phyloP scores from a whole-genome alignment of 92 coral and sea anemone species.

The Epizoanthus stellaris region DNA sequence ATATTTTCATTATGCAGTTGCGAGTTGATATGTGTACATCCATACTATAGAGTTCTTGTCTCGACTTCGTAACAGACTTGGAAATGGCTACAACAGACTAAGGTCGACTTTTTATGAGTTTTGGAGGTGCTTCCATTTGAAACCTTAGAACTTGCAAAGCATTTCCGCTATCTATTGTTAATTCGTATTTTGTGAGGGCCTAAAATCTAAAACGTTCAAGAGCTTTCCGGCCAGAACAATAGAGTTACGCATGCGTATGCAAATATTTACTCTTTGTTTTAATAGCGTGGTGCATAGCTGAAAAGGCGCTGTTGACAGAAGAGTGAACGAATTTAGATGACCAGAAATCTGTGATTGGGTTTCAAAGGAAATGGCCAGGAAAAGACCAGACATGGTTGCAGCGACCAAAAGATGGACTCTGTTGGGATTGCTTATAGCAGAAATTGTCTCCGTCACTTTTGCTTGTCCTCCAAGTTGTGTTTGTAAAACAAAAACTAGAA shows the following conservation, averaged over 20 bases:
- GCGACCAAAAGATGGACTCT: constrained; percentile 15
- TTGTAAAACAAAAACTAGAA: not conserved
- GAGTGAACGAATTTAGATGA: constrained; percentile 39
- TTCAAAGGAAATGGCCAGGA: constrained; percentile 16
- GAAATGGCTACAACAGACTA: not conserved
- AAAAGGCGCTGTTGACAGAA: constrained; percentile 36
- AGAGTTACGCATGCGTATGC: constrained; percentile 48
- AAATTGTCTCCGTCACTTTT: not conserved
- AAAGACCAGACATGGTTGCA: constrained; percentile 20
- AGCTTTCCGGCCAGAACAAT: constrained; percentile 37
- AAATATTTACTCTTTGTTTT: constrained; percentile 30
- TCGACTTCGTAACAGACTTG: not conserved
- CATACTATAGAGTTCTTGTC: not conserved
- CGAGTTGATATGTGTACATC: too few relatives aligned
- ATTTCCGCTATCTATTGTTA: constrained; percentile 32
- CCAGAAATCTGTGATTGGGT: not conserved
- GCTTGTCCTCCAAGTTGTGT: constrained; percentile 34
- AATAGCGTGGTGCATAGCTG: constrained; percentile 32
- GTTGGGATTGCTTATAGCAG: constrained; percentile 13
- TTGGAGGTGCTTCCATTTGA: not conserved
- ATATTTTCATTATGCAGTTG: too few relatives aligned
- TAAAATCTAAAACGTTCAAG: constrained; percentile 45
- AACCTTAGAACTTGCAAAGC: constrained; percentile 31
- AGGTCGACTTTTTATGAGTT: not conserved
- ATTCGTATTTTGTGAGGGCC: constrained; percentile 18